phyloP scores from a whole-genome alignment of 2,888 invertebrate species.

The Macrosiphum euphorbiae region DNA sequence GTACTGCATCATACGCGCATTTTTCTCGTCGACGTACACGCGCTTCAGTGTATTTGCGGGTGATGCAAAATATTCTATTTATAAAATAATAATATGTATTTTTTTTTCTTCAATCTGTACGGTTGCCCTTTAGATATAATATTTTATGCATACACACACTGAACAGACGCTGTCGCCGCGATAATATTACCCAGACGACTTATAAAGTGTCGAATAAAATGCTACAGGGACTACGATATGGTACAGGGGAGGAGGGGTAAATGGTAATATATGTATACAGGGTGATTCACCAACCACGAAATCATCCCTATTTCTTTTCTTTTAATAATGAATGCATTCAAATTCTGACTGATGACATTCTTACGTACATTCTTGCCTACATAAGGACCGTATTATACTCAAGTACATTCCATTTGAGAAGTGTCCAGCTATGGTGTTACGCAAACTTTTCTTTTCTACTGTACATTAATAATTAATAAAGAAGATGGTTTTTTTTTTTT shows the following conservation, averaged over 20 bases:
- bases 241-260: not conserved
- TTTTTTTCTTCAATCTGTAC: not conserved
- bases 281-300: not conserved
- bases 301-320: not conserved
- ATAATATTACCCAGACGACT: not conserved
- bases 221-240: not conserved
- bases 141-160: not conserved
- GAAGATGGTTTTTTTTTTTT: not conserved
- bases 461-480: not conserved
- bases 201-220: not conserved
- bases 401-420: not conserved
- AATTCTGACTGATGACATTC: not conserved
- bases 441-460: not conserved
- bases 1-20: not conserved
- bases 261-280: constrained; percentile 1
- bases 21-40: not conserved
- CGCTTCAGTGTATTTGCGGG: too few species aligned
- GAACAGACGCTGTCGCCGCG: not conserved
- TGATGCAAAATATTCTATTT: constrained; percentile 13
- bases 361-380: not conserved
- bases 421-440: not conserved
- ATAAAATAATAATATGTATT: not conserved
- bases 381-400: not conserved
- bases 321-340: not conserved
- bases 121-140: not conserved